Conservation (phyloP, 2,888 invertebrate species). For the Sarcophaga rosellei region DNA sequence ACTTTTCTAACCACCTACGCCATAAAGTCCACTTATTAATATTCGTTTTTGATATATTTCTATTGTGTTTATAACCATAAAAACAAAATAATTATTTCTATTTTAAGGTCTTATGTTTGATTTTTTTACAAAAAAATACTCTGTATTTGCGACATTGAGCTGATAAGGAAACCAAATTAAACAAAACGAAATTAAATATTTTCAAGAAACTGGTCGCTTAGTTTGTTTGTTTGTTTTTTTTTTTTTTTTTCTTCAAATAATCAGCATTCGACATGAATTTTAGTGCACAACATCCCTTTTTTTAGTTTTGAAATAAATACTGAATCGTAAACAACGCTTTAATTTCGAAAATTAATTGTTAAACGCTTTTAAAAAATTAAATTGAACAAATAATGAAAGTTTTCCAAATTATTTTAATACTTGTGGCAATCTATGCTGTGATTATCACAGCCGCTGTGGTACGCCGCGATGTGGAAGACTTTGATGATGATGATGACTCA, state of each 20-base stretch:
- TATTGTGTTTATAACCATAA: background rate
- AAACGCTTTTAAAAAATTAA: constrained; percentile 19
- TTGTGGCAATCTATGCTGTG: constrained; percentile 43
- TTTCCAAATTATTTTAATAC: constrained; percentile 49
- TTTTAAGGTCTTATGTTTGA: background rate
- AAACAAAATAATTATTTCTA: background rate
- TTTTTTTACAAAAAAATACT: constrained; percentile 17
- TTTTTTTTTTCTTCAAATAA: background rate
- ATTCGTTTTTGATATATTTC: background rate
- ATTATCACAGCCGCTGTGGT: constrained; percentile 20
- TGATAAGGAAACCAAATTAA: constrained; percentile 66
- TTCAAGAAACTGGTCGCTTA: background rate
- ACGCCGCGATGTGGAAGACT: constrained; percentile 38
- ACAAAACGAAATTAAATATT: constrained; percentile 28
- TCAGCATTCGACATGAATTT: constrained; percentile 14
- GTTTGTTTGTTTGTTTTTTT: background rate
- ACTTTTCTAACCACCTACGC: background rate
- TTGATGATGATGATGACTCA: constrained; percentile 27
- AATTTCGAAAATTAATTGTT: background rate
- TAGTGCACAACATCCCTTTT: constrained; percentile 22
- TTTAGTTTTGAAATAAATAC: constrained; percentile 55
- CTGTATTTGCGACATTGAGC: constrained; percentile 60
- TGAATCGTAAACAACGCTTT: constrained; percentile 45
- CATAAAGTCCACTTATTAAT: background rate
- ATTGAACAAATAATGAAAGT: constrained; percentile 49